These are phyloP conservation scores for Caenorhabditis tropicalis DNA, from an alignment of 1,140 invertebrate species.

Conservation along the genomic window DNA sequence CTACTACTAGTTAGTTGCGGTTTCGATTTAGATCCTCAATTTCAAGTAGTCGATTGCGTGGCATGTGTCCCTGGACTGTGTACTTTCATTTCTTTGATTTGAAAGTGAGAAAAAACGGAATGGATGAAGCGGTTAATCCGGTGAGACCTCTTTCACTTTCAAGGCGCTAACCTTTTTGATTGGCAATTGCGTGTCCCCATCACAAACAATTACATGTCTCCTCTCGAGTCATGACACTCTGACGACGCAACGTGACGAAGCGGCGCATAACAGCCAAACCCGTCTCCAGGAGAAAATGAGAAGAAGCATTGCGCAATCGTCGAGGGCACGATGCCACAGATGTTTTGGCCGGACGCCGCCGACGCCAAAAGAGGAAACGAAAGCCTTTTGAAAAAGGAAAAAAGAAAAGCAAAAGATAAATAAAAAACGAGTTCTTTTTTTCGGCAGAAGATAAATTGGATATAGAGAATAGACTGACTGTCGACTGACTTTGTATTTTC, in stretches of 20 bases:
- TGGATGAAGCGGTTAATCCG: conserved; percentile 32
- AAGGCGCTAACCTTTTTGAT: conserved; percentile 43
- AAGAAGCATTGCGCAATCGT: conserved; percentile 30
- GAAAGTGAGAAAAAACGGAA: not conserved
- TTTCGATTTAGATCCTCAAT: not conserved
- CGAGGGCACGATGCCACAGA: conserved; percentile 29
- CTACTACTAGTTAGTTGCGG: not conserved
- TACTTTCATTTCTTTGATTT: not conserved
- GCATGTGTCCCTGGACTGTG: not conserved
- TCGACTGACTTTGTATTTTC: not conserved
- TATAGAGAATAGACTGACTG: conserved; percentile 32
- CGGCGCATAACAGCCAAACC: conserved; percentile 18
- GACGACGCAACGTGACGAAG: conserved; percentile 30
- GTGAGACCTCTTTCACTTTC: conserved; percentile 41
- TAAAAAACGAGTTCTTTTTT: conserved; percentile 45
- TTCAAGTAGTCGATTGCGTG: not conserved
- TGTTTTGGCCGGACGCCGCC: conserved; percentile 18
- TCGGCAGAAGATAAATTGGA: conserved; percentile 13
- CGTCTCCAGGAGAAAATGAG: conserved; percentile 29
- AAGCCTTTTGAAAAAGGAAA: conserved; percentile 23
- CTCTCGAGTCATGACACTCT: conserved; percentile 31
- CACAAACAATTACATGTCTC: conserved; percentile 29
- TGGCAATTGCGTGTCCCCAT: conserved; percentile 16
- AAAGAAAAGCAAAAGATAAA: conserved; percentile 36
- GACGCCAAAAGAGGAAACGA: not conserved